These are phyloP conservation scores for Danio aesculapii DNA, from an alignment of 2,797 vertebrate genomes.

Conservation along the genomic window DNA sequence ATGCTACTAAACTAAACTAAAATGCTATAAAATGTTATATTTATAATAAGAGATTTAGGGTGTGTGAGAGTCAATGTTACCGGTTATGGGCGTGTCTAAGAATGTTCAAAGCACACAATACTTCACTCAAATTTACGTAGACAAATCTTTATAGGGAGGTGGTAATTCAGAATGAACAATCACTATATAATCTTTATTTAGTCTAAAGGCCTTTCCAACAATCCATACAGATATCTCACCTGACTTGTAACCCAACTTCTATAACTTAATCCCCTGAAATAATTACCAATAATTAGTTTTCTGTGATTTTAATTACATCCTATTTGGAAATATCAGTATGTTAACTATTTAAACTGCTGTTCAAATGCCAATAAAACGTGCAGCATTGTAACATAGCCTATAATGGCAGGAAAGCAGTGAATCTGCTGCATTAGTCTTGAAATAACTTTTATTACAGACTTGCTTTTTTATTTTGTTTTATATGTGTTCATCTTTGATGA, in stretches of 20 bases:
- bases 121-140: no score
- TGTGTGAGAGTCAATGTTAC: not conserved
- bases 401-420: not conserved
- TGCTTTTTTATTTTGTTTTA: no score
- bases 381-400: not conserved
- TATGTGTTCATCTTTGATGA: no score
- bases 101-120: conserved; percentile 17
- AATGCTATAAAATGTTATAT: not conserved
- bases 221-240: not conserved
- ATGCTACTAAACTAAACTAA: no score
- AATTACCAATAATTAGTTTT: not conserved
- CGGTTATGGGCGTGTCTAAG: conserved; percentile 15
- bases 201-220: not conserved
- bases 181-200: conserved; percentile 6
- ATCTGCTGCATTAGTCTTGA: no score
- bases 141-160: not conserved
- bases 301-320: not conserved
- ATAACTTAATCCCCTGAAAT: no score
- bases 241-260: not conserved
- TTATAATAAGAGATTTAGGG: not conserved
- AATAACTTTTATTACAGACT: no score
- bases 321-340: not conserved
- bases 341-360: not conserved
- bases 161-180: not conserved
- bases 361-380: not conserved